phyloP scores from a whole-genome alignment of 2,113 vertebrate species.

The Cynopterus brachyotis region DNA sequence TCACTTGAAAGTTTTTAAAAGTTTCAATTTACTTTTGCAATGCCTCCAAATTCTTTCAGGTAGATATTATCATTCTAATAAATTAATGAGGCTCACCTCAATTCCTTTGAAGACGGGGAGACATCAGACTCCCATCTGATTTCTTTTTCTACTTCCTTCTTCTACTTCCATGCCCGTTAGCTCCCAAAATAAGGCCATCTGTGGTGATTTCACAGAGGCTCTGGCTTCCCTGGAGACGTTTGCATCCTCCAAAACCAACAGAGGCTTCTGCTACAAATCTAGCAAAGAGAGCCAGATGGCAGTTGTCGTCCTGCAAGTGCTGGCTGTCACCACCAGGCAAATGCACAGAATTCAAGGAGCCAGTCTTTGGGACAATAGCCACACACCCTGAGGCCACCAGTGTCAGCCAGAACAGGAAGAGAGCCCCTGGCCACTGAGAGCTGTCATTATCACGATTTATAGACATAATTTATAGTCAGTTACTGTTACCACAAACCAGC shows the following conservation, averaged over 20 bases:
- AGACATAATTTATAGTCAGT: background rate
- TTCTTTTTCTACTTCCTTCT: background rate
- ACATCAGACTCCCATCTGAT: background rate
- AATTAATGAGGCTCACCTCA: background rate
- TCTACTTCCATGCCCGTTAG: background rate
- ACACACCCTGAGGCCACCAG: background rate
- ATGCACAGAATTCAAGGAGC: conserved; percentile 4
- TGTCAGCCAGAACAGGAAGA: background rate
- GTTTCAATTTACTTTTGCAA: background rate
- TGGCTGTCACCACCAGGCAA: conserved; percentile 47
- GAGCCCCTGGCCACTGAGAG: background rate
- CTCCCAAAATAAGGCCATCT: conserved; percentile 55
- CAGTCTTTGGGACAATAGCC: background rate
- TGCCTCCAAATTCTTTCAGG: background rate
- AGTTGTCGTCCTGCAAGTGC: background rate
- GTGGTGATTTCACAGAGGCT: conserved; percentile 27
- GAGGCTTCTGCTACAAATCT: background rate
- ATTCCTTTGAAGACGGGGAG: background rate
- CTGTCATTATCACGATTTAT: background rate
- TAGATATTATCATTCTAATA: background rate
- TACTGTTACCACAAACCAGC: background rate
- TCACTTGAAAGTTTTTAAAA: background rate
- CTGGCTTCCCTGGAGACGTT: conserved; percentile 8
- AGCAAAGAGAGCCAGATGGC: conserved; percentile 54
- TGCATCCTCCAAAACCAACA: background rate